Percentiles rank a stretch among this genome's conserved stretches.
Conservation (phyloP, 2,113 vertebrate genomes). For the Lichenostomus cassidix region DNA sequence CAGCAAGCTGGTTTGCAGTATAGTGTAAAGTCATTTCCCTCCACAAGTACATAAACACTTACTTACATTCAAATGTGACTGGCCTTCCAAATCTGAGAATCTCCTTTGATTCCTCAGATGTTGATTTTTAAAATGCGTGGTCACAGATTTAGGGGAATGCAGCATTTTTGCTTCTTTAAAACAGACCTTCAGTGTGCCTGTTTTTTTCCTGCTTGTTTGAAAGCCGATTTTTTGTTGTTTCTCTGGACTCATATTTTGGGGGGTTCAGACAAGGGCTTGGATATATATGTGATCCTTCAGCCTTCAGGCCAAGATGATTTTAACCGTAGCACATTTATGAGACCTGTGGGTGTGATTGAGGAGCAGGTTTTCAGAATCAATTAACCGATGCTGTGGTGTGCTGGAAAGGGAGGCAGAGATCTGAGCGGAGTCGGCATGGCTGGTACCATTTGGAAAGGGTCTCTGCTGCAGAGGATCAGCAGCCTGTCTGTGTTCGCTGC, state of each 20-base stretch:
- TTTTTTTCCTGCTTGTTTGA: background rate
- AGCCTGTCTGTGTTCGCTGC: background rate
- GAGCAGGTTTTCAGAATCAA: constrained; percentile 54
- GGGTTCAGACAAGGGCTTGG: background rate
- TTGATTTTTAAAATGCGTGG: background rate
- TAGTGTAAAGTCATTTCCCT: background rate
- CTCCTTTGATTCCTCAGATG: background rate
- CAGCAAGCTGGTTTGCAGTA: constrained; percentile 35
- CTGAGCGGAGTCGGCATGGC: background rate
- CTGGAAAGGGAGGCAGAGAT: background rate
- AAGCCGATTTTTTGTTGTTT: background rate
- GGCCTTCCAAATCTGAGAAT: background rate
- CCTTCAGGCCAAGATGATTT: background rate
- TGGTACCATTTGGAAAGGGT: background rate
- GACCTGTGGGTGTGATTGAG: constrained; percentile 28
- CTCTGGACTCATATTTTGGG: background rate
- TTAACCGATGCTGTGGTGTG: background rate
- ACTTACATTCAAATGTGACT: background rate
- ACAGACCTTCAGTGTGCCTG: background rate
- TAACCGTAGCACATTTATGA: background rate
- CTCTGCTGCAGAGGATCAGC: constrained; percentile 32
- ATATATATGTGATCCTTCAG: background rate
- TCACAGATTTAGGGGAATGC: background rate
- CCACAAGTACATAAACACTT: background rate
- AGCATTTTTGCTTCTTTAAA: background rate